These are phyloP conservation scores for Liodrosophila aerea DNA, from an alignment of 2,888 invertebrate genomes.

Conservation along the genomic window DNA sequence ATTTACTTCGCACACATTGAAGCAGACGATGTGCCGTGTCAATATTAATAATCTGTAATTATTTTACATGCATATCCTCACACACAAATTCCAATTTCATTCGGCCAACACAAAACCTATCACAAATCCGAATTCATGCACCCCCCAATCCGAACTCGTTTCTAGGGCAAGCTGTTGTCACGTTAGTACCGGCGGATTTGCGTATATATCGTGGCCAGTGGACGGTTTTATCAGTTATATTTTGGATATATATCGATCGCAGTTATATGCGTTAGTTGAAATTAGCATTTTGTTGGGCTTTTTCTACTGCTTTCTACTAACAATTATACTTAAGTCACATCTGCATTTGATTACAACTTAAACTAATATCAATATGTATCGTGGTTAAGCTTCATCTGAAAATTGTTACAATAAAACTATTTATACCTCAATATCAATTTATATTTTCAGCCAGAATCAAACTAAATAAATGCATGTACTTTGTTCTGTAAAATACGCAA, in stretches of 20 bases:
- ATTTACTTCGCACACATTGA: constrained; percentile 25
- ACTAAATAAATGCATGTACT: constrained; percentile 60
- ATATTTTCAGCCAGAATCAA: constrained; percentile 67
- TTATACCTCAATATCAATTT: constrained; percentile 40
- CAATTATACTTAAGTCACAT: constrained; percentile 2
- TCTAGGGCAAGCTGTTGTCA: constrained; percentile 75
- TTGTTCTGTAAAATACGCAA: constrained; percentile 59
- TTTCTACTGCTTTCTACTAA: constrained; percentile 16
- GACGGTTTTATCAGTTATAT: constrained; percentile 21
- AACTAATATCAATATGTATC: constrained; percentile 7
- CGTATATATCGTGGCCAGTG: constrained; percentile 31
- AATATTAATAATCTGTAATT: constrained; percentile 21
- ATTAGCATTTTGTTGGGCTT: constrained; percentile 20
- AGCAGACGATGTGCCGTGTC: not conserved
- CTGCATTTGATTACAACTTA: constrained; percentile 14
- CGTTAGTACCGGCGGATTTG: constrained; percentile 53
- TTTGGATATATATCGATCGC: constrained; percentile 30
- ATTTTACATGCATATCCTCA: constrained; percentile 51
- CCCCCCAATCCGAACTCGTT: constrained; percentile 17
- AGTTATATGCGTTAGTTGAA: constrained; percentile 6
- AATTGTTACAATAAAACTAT: constrained; percentile 8
- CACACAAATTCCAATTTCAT: constrained; percentile 10
- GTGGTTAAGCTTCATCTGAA: not conserved
- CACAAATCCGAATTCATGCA: constrained; percentile 33
- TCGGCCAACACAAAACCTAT: constrained; percentile 26